phyloP scores from a whole-genome alignment of 2,797 vertebrate genomes.

The Gorsachius magnificus region DNA sequence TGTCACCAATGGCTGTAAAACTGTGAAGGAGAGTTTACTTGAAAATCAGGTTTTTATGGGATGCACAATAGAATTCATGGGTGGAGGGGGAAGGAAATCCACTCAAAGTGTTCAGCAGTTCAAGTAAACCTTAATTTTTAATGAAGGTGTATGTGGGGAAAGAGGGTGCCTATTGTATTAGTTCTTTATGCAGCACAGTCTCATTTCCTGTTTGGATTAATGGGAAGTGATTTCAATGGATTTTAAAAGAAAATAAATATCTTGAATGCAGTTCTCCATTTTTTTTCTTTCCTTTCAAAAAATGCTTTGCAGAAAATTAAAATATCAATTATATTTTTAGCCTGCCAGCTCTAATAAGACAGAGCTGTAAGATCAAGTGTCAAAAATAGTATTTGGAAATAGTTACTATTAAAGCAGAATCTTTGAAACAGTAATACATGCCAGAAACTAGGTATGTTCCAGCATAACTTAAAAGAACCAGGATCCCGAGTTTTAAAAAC shows the following conservation, averaged over 20 bases:
- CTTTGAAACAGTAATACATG: neutral
- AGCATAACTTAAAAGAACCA: neutral
- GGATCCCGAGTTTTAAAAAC: neutral
- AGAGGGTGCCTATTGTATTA: neutral
- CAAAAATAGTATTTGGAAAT: neutral
- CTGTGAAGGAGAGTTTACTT: neutral
- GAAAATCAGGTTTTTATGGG: neutral
- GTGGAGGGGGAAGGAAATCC: neutral
- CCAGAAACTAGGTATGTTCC: constrained; percentile 15
- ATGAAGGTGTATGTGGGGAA: neutral
- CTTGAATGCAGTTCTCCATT: neutral
- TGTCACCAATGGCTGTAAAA: neutral
- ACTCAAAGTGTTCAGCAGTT: neutral
- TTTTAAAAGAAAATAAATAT: neutral
- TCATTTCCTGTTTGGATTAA: neutral
- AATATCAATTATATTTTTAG: neutral
- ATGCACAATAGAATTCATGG: neutral
- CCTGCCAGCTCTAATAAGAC: neutral
- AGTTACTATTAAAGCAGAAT: neutral
- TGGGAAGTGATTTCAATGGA: neutral
- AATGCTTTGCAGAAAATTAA: neutral
- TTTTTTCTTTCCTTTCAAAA: neutral
- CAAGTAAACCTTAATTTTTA: neutral
- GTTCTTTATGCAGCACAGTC: neutral
- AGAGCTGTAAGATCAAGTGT: neutral